phyloP scores from a whole-genome alignment of 2,797 vertebrate species.

The Myripristis jacobus region DNA sequence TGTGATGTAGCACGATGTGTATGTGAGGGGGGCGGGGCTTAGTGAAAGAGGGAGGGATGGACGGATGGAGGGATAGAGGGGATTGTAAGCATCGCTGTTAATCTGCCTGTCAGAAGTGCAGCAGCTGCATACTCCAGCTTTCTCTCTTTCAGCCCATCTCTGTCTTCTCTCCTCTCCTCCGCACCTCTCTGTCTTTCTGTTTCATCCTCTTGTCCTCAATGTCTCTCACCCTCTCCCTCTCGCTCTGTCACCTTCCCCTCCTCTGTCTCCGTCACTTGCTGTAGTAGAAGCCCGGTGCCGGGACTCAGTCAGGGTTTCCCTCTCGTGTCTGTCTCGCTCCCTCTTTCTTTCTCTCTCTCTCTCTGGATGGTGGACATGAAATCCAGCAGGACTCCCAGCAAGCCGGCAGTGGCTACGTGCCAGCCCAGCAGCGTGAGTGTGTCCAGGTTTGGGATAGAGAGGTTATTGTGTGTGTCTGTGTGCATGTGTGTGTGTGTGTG shows the following conservation, averaged over 20 bases:
- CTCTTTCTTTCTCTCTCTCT: conserved; percentile 7
- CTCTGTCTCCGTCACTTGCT: not conserved
- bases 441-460: not conserved
- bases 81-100: conserved; percentile 42
- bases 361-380: conserved; percentile 54
- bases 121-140: conserved; percentile 7
- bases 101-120: conserved; percentile 48
- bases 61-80: conserved; percentile 11
- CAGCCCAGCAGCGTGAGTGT: conserved; percentile 53
- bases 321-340: not conserved
- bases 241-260: conserved; percentile 5
- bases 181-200: not conserved
- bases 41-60: conserved; percentile 6
- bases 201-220: not conserved
- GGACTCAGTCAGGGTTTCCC: conserved; percentile 16
- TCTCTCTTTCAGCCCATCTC: not conserved
- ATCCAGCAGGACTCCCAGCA: conserved; percentile 50
- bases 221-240: not conserved
- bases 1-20: conserved; percentile 29
- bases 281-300: conserved; percentile 3
- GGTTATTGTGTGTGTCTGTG: too few species aligned
- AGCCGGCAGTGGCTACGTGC: conserved; percentile 30
- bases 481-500: conserved; percentile 32
- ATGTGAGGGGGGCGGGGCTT: conserved; percentile 21
- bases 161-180: not conserved